Conservation (phyloP, 2,113 vertebrate species). For the Barnardius zonarius region DNA sequence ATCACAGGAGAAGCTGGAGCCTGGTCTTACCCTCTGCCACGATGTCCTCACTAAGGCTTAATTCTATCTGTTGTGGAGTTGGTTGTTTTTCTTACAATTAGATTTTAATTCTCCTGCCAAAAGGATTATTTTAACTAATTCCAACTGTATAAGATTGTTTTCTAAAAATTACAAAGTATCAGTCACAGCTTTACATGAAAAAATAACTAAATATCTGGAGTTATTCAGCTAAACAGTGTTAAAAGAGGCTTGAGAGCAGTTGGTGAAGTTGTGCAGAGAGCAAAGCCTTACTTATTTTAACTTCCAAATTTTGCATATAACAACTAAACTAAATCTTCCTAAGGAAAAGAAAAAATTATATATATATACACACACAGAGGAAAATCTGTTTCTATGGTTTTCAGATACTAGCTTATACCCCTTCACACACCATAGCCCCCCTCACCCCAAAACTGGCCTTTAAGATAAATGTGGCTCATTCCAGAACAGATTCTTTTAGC, state of each 20-base stretch:
- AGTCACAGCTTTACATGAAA: not conserved
- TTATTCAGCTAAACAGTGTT: not conserved
- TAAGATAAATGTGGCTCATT: slow-evolving; percentile 66
- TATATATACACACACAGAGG: not conserved
- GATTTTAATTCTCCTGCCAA: not conserved
- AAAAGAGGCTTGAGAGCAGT: not conserved
- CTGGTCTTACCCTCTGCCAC: not conserved
- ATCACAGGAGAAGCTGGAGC: not conserved
- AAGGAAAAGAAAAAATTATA: not conserved
- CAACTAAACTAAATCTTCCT: not conserved
- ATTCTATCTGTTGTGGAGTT: not conserved
- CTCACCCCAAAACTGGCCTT: not conserved
- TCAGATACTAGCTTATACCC: slow-evolving; percentile 22
- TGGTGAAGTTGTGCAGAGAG: not conserved
- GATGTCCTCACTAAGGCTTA: not conserved
- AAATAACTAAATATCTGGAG: not conserved
- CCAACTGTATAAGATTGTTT: not conserved
- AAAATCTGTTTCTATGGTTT: slow-evolving; percentile 40
- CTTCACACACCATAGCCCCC: not conserved
- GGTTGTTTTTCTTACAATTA: not conserved
- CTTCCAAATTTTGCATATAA: not conserved
- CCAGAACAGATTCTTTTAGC: slow-evolving; percentile 34
- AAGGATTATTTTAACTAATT: not conserved
- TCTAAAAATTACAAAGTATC: not conserved
- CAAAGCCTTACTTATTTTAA: not conserved